phyloP scores from a whole-genome alignment of 2,888 invertebrate genomes.

The Lucinisca nassula region DNA sequence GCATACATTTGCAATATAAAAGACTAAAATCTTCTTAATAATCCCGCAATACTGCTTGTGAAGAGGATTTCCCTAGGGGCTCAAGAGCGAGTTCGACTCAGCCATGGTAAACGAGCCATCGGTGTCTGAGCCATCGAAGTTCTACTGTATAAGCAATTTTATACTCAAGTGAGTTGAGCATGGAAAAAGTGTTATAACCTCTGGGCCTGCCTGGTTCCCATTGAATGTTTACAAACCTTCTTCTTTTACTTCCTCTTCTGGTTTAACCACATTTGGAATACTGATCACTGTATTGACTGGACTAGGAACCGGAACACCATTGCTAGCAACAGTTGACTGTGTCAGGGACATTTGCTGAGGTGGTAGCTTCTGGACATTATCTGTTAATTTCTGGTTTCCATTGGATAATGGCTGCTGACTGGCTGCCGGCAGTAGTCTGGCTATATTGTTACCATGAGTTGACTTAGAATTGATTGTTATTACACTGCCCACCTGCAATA shows the following conservation, averaged over 20 bases:
- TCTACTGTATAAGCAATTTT: no score
- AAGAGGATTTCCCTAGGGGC: no score
- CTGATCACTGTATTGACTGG: constrained; percentile 16
- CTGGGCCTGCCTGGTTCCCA: no score
- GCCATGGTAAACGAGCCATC: no score
- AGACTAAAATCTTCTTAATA: no score
- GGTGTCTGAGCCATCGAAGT: no score
- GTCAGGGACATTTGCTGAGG: background rate
- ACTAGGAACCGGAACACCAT: background rate
- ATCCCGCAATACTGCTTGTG: no score
- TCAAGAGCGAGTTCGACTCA: no score
- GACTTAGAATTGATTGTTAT: background rate
- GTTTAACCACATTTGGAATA: constrained; percentile 26
- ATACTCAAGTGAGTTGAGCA: no score
- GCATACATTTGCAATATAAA: no score
- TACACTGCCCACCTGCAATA: background rate
- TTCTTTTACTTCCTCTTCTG: constrained; percentile 33
- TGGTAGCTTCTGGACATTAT: background rate
- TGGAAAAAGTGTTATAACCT: no score
- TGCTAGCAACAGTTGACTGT: background rate
- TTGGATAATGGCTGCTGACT: background rate
- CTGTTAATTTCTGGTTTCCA: background rate
- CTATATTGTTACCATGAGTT: background rate
- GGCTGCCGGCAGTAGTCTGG: background rate
- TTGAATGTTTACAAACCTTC: constrained; percentile 3